Percentiles rank a stretch among this genome's conserved stretches.
Conservation (phyloP, 2,113 vertebrate genomes). For the Oncorhynchus gorbuscha region DNA sequence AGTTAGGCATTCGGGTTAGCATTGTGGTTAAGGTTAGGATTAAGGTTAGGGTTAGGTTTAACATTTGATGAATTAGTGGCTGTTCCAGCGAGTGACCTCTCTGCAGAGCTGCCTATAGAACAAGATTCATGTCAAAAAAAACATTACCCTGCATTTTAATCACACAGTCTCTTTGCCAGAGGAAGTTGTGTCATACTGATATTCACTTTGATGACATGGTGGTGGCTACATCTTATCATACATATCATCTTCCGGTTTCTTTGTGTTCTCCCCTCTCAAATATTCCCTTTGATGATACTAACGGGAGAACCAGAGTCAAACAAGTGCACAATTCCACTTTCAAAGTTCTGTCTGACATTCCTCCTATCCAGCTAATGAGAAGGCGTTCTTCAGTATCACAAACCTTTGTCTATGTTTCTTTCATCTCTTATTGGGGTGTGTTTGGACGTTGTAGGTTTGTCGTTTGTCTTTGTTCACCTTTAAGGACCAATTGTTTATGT, state of each 20-base stretch:
- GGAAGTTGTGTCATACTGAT: background rate
- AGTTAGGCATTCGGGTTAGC: too few relatives aligned
- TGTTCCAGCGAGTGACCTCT: too few relatives aligned
- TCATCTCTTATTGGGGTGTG: too few relatives aligned
- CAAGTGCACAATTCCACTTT: background rate
- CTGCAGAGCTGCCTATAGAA: too few relatives aligned
- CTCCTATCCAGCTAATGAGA: conserved; percentile 23
- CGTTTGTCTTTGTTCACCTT: background rate
- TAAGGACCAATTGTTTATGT: too few relatives aligned
- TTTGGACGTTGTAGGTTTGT: too few relatives aligned
- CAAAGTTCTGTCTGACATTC: conserved; percentile 16
- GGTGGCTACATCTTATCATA: conserved; percentile 23
- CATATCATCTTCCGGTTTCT: conserved; percentile 16
- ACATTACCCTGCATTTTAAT: background rate
- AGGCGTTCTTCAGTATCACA: background rate
- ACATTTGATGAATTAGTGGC: too few relatives aligned
- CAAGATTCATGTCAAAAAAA: too few relatives aligned
- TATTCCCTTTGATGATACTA: conserved; percentile 38
- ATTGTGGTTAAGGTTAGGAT: too few relatives aligned
- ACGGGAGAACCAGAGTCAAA: background rate
- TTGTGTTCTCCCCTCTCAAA: conserved; percentile 4
- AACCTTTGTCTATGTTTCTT: too few relatives aligned
- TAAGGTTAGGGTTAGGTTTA: too few relatives aligned
- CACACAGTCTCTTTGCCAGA: background rate
- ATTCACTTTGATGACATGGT: background rate